Conservation (phyloP, 1,140 invertebrate genomes). For the Brachionus calyciflorus region DNA sequence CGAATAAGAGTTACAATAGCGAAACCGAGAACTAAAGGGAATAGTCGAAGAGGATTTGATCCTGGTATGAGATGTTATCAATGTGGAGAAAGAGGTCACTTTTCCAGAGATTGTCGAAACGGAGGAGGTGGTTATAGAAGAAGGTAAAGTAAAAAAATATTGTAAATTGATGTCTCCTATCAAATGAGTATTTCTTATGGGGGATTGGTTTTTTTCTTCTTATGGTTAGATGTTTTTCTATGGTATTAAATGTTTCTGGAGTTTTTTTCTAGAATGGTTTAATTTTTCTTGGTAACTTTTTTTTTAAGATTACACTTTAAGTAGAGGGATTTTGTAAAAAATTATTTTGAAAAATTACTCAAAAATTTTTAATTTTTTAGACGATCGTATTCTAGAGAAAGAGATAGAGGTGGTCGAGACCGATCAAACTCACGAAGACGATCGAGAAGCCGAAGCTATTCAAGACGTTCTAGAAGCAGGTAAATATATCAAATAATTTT, state of each 20-base stretch:
- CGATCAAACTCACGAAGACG: neutral
- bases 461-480: slow-evolving; percentile 28
- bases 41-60: slow-evolving; percentile 51
- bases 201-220: neutral
- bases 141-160: slow-evolving; percentile 31
- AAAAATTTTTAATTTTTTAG: no score
- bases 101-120: slow-evolving; percentile 47
- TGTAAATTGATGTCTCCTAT: neutral
- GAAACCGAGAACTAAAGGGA: slow-evolving; percentile 53
- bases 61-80: slow-evolving; percentile 56
- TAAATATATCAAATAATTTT: no score
- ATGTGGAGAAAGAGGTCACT: slow-evolving; percentile 59
- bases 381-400: slow-evolving; percentile 2
- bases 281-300: neutral
- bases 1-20: slow-evolving; percentile 56
- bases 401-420: slow-evolving; percentile 24
- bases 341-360: slow-evolving; percentile 18
- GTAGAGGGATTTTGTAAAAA: neutral
- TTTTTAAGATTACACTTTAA: neutral
- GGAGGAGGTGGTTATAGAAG: neutral
- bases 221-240: neutral
- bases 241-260: neutral
- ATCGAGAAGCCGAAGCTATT: slow-evolving; percentile 13
- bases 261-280: no score
- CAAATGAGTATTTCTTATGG: neutral